Evolutionary conservation across 2,888 invertebrate species (phyloP).

Genomic region (Calameuta idolon): DNA sequence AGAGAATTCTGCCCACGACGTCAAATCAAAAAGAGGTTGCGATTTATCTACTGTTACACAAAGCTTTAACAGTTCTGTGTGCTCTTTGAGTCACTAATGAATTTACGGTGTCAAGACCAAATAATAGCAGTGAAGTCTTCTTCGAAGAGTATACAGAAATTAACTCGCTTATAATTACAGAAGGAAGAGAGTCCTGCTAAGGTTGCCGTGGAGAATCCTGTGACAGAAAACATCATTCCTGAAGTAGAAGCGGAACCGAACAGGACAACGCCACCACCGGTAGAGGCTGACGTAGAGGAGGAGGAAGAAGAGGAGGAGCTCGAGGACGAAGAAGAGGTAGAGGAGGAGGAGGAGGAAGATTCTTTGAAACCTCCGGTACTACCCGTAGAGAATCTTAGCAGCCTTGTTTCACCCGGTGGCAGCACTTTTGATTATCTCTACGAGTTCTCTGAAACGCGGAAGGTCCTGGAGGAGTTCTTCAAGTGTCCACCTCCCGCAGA

Average conservation of each 20-base stretch:
- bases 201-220: conserved; percentile 50
- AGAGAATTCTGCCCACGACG: conserved; percentile 70
- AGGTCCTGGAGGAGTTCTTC: conserved; percentile 93
- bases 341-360: conserved; percentile 35
- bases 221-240: conserved; percentile 47
- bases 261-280: conserved; percentile 5
- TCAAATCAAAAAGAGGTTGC: conserved; percentile 61
- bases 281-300: conserved; percentile 36
- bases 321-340: conserved; percentile 28
- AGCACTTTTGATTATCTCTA: conserved; percentile 88
- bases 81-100: background rate
- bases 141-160: background rate
- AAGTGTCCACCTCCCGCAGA: conserved; percentile 79
- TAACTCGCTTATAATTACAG: conserved; percentile 31
- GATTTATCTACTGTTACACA: background rate
- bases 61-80: background rate
- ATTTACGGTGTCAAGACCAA: background rate
- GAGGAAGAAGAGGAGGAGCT: conserved; percentile 31
- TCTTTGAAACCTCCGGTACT: conserved; percentile 49
- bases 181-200: conserved; percentile 56
- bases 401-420: conserved; percentile 61
- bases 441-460: conserved; percentile 92
- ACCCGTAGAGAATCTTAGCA: conserved; percentile 59
- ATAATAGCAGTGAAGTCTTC: background rate
- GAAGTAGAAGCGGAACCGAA: conserved; percentile 39